Conservation (phyloP, 2,888 invertebrate genomes). For the Ecliptopera silaceata region DNA sequence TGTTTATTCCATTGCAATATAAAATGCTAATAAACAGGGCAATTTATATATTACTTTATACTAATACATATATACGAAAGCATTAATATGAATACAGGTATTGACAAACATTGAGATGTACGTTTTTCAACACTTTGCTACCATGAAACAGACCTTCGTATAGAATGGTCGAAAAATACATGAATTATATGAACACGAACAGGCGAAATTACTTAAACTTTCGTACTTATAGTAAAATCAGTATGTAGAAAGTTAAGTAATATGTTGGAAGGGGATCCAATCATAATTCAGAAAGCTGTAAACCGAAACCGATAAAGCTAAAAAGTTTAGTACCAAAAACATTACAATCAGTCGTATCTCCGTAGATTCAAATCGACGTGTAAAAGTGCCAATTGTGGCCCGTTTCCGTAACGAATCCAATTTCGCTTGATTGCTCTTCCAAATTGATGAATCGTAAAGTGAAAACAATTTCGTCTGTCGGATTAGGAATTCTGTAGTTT, state of each 20-base stretch:
- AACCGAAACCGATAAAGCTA: slow-evolving; percentile 33
- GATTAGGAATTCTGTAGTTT: slow-evolving; percentile 41
- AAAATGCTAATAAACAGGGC: slow-evolving; percentile 2
- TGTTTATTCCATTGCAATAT: slow-evolving; percentile 37
- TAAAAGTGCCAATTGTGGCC: slow-evolving; percentile 59
- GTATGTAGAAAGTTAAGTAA: background rate
- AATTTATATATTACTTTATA: background rate
- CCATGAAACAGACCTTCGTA: background rate
- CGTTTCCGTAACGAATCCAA: slow-evolving; percentile 58
- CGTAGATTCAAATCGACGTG: slow-evolving; percentile 53
- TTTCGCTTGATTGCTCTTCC: slow-evolving; percentile 54
- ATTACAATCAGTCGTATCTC: slow-evolving; percentile 47
- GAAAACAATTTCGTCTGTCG: slow-evolving; percentile 56
- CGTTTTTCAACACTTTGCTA: background rate
- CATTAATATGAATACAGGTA: too few relatives aligned
- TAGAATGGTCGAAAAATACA: background rate
- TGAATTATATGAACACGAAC: background rate
- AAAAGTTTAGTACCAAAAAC: slow-evolving; percentile 38
- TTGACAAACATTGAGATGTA: too few relatives aligned
- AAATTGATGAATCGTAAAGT: slow-evolving; percentile 59
- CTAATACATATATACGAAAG: background rate
- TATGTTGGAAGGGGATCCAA: slow-evolving; percentile 19
- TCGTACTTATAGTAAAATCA: slow-evolving; percentile 3
- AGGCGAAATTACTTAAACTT: background rate
- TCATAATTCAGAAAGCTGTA: slow-evolving; percentile 27